A percentile compares a stretch with the other conserved stretches of the same genome.
These are phyloP conservation scores for Kryptolebias marmoratus DNA, from an alignment of 2,113 vertebrate genomes.

Conservation along the genomic window DNA sequence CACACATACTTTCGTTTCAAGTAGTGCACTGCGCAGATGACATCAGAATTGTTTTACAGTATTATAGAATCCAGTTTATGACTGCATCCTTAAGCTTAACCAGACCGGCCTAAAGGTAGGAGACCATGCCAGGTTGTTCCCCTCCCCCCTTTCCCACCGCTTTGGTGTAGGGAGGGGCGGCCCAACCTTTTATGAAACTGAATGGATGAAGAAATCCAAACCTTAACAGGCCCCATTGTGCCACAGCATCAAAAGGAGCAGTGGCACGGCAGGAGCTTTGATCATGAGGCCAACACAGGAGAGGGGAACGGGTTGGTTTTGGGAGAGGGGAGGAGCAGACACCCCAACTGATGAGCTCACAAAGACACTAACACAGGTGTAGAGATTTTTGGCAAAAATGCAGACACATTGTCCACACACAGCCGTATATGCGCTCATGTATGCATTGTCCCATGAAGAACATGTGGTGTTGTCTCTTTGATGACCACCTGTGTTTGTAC, in stretches of 20 bases:
- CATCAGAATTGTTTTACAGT: too few species aligned
- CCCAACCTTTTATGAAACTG: constrained; percentile 49
- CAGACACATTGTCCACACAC: constrained; percentile 14
- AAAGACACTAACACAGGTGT: constrained; percentile 60
- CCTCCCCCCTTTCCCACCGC: constrained; percentile 13
- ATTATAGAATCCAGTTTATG: neutral
- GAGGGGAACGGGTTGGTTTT: constrained; percentile 28
- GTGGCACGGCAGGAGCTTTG: constrained; percentile 64
- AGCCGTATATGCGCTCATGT: constrained; percentile 9
- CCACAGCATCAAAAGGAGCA: constrained; percentile 66
- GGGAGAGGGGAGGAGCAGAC: constrained; percentile 30
- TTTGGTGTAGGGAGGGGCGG: constrained; percentile 30
- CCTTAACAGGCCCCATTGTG: constrained; percentile 67
- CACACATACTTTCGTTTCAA: too few species aligned
- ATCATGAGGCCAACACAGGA: constrained; percentile 59
- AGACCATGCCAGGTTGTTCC: constrained; percentile 21
- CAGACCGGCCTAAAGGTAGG: constrained; percentile 37
- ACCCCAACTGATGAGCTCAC: constrained; percentile 53
- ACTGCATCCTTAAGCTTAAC: neutral
- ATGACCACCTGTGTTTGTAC: constrained; percentile 62
- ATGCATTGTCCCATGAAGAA: constrained; percentile 33
- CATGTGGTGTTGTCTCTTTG: constrained; percentile 57
- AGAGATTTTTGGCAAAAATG: constrained; percentile 21
- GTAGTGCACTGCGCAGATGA: too few species aligned
- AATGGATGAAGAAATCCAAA: constrained; percentile 74